Conservation (phyloP, 2,888 invertebrate genomes). For the Pristionchus mayeri region DNA sequence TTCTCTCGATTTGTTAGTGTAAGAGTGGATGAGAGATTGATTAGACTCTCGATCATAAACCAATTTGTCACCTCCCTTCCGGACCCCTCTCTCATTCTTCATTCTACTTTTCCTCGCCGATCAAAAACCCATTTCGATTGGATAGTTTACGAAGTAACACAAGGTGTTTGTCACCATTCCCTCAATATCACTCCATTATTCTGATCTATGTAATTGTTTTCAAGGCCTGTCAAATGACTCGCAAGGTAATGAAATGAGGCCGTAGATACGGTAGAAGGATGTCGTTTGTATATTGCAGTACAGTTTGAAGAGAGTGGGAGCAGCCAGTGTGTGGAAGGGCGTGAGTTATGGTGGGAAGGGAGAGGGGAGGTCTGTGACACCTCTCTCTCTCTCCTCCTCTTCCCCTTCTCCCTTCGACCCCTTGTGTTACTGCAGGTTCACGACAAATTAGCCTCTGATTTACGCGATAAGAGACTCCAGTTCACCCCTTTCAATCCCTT, state of each 20-base stretch:
- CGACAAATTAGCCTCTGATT: conserved; percentile 48
- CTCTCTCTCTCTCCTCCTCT: not conserved
- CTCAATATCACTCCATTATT: conserved; percentile 44
- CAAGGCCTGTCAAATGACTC: conserved; percentile 41
- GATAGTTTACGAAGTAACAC: conserved; percentile 18
- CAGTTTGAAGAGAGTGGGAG: not conserved
- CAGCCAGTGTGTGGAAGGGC: conserved; percentile 2
- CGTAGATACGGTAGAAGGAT: conserved; percentile 27
- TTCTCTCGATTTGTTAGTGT: conserved; percentile 45
- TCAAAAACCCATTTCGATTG: conserved; percentile 9
- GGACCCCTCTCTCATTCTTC: not conserved
- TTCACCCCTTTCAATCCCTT: not conserved
- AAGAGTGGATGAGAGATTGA: conserved; percentile 28
- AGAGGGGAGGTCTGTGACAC: conserved; percentile 34
- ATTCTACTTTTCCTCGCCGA: not conserved
- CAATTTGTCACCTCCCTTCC: conserved; percentile 21
- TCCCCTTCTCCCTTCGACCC: not conserved
- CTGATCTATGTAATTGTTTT: conserved; percentile 45
- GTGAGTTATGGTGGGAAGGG: conserved; percentile 40
- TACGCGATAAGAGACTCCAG: conserved; percentile 33
- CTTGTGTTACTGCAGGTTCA: conserved; percentile 46
- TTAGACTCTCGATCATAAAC: conserved; percentile 3
- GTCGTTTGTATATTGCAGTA: conserved; percentile 20
- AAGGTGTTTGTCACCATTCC: conserved; percentile 7
- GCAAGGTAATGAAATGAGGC: conserved; percentile 40